phyloP scores from a whole-genome alignment of 2,113 vertebrate species.

The Willisornis vidua region DNA sequence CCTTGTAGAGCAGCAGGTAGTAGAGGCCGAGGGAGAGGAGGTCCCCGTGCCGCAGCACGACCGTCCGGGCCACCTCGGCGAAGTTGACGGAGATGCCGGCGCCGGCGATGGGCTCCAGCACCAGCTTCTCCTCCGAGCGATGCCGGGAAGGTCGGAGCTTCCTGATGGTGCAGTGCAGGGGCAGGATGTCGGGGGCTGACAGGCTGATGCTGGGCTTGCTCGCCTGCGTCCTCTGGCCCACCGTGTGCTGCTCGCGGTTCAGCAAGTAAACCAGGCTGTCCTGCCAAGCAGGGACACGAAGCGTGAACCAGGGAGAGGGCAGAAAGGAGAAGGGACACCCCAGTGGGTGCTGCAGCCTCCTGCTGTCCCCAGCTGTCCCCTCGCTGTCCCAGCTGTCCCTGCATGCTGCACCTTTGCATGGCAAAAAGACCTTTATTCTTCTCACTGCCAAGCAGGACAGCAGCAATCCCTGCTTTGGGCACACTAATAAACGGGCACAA shows the following conservation, averaged over 20 bases:
- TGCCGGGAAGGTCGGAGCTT: constrained; percentile 52
- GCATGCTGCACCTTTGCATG: background rate
- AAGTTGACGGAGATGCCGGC: constrained; percentile 87
- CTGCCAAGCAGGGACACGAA: constrained; percentile 56
- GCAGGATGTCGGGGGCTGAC: constrained; percentile 91
- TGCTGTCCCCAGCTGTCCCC: background rate
- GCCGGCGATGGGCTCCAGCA: constrained; percentile 84
- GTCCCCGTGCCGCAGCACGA: constrained; percentile 87
- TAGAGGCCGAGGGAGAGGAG: constrained; percentile 91
- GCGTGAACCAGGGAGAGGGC: background rate
- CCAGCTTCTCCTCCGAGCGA: constrained; percentile 44
- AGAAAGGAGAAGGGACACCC: background rate
- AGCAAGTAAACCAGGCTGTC: constrained; percentile 95
- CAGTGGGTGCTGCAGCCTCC: background rate
- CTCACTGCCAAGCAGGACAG: background rate
- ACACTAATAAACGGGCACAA: fast-evolving
- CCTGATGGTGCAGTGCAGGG: constrained; percentile 89
- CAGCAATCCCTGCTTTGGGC: background rate
- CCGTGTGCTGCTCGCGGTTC: constrained; percentile 90
- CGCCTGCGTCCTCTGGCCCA: constrained; percentile 90
- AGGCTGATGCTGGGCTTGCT: constrained; percentile 94
- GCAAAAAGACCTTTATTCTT: background rate
- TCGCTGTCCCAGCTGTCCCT: background rate
- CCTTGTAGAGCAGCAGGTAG: constrained; percentile 95
- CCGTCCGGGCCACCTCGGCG: constrained; percentile 78